Evolutionary conservation across 2,113 vertebrate species (phyloP).

Genomic region (Hemibagrus wyckioides): DNA sequence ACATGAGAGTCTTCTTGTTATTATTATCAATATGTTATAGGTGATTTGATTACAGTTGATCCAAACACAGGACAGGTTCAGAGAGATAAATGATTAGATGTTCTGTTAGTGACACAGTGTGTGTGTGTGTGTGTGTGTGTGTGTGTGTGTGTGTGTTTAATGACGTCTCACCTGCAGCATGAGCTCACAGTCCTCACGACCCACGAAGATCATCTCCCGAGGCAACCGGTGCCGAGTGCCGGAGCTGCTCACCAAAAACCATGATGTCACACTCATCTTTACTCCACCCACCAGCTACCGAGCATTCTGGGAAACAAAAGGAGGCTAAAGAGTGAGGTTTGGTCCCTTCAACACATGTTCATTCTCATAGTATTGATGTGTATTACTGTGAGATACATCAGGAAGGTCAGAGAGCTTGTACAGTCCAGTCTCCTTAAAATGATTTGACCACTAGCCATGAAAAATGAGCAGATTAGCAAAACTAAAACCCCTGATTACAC

Average conservation of each 20-base stretch:
- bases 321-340: background rate
- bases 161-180: conserved; percentile 88
- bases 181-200: conserved; percentile 93
- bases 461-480: background rate
- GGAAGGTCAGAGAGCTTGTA: background rate
- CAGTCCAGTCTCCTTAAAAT: background rate
- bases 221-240: conserved; percentile 93
- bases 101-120: background rate
- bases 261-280: conserved; percentile 96
- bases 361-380: background rate
- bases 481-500: background rate
- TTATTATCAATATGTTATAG: background rate
- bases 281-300: conserved; percentile 64
- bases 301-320: conserved; percentile 75
- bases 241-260: conserved; percentile 96
- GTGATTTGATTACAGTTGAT: background rate
- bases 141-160: background rate
- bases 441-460: background rate
- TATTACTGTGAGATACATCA: background rate
- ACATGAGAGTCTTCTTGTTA: no score
- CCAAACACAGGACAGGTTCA: background rate
- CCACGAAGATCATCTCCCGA: conserved; percentile 96
- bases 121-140: conserved; percentile 12
- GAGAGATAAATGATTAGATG: background rate
- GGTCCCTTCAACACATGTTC: background rate